Conservation (phyloP, 2,888 invertebrate genomes). For the Trissoscelio sp. region DNA sequence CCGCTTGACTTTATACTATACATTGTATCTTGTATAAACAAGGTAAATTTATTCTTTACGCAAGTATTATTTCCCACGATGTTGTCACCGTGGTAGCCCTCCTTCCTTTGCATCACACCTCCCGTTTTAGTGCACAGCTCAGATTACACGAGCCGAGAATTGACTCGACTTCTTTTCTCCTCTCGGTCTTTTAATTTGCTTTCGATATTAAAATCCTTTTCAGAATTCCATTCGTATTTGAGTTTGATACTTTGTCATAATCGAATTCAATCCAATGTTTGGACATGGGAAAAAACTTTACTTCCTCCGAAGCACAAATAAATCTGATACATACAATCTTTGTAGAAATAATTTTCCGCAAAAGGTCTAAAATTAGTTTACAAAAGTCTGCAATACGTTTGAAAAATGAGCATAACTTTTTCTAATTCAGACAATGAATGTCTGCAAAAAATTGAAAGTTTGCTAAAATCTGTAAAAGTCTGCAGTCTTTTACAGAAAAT, state of each 20-base stretch:
- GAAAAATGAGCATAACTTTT: no score
- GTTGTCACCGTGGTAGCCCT: conserved; percentile 71
- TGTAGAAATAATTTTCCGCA: no score
- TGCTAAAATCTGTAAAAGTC: no score
- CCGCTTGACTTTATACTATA: conserved; percentile 37
- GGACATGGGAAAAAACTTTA: no score
- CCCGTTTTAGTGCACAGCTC: conserved; percentile 67
- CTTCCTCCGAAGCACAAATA: no score
- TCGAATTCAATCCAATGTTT: no score
- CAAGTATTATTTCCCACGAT: conserved; percentile 74
- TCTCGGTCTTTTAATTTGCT: conserved; percentile 35
- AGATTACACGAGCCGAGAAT: conserved; percentile 63
- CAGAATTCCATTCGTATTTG: conserved; percentile 12
- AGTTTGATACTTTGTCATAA: conserved; percentile 33
- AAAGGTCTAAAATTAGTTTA: no score
- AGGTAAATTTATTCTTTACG: conserved; percentile 53
- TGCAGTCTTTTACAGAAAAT: no score
- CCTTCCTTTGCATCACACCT: conserved; percentile 73
- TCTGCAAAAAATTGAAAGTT: no score
- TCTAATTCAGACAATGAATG: no score
- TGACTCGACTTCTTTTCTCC: conserved; percentile 43
- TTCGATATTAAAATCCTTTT: conserved; percentile 41
- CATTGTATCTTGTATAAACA: conserved; percentile 37
- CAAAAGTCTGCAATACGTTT: no score
- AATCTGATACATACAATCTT: no score